Conservation (phyloP, 2,113 vertebrate species). For the Trogon melanurus region DNA sequence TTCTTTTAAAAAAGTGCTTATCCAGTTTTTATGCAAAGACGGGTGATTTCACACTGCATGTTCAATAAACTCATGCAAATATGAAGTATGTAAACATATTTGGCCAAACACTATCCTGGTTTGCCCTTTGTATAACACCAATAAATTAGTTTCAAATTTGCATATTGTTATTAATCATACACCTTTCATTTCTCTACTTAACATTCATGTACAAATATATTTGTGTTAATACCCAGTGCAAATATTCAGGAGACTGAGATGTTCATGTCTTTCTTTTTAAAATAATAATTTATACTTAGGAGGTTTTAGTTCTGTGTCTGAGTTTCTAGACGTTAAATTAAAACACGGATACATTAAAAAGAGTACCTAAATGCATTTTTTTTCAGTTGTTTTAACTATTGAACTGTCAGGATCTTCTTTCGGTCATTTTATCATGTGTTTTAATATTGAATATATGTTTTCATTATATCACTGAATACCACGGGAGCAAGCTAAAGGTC, state of each 20-base stretch:
- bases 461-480: not conserved
- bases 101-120: constrained; percentile 48
- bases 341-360: not conserved
- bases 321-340: not conserved
- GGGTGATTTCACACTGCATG: constrained; percentile 47
- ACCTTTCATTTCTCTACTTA: constrained; percentile 60
- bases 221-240: constrained; percentile 21
- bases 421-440: not conserved
- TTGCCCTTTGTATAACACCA: constrained; percentile 60
- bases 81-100: constrained; percentile 60
- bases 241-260: not conserved
- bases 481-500: not conserved
- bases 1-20: not conserved
- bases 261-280: not conserved
- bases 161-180: constrained; percentile 65
- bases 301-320: not conserved
- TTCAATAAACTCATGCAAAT: constrained; percentile 55
- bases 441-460: not conserved
- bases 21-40: constrained; percentile 51
- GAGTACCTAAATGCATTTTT: not conserved
- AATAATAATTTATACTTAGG: not conserved
- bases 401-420: not conserved
- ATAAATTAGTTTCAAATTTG: constrained; percentile 62
- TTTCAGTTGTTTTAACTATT: not conserved
- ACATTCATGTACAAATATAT: constrained; percentile 58